A percentile compares a stretch with the other conserved stretches of the same genome.
Evolutionary conservation across 2,113 vertebrate genomes (phyloP).

Genomic region (Illadopsis cleaveri): DNA sequence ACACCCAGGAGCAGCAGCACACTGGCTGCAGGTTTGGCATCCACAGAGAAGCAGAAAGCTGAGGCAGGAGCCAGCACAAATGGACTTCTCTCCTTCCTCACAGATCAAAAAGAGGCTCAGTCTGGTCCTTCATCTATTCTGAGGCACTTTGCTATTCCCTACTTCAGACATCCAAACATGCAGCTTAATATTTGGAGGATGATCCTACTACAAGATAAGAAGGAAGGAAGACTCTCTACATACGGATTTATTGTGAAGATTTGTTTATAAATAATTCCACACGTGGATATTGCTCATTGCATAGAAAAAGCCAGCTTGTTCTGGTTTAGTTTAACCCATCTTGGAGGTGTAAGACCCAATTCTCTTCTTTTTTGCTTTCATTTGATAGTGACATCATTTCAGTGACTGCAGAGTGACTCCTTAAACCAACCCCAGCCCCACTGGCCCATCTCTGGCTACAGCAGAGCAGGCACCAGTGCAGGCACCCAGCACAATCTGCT

Average conservation of each 20-base stretch:
- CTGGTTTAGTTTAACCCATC: neutral
- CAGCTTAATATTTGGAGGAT: neutral
- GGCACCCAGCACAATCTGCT: neutral
- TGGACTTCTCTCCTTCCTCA: neutral
- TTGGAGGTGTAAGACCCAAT: neutral
- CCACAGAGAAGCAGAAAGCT: neutral
- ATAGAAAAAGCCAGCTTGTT: neutral
- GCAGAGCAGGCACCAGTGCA: neutral
- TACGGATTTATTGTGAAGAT: neutral
- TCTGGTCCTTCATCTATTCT: neutral
- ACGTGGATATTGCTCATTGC: neutral
- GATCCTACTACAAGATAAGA: neutral
- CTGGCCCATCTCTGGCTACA: fast-evolving
- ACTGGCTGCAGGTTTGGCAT: neutral
- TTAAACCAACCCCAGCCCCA: neutral
- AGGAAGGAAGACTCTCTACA: neutral
- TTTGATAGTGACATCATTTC: neutral
- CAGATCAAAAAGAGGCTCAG: neutral
- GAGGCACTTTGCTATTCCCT: neutral
- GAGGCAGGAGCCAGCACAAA: neutral
- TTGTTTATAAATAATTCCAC: conserved; percentile 8
- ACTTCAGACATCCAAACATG: neutral
- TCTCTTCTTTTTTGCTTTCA: neutral
- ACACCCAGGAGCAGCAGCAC: neutral
- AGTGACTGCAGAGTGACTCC: neutral